A percentile compares a stretch with the other conserved stretches of the same genome.
These are phyloP conservation scores for Atta cephalotes DNA, from an alignment of 1,140 invertebrate genomes.

Conservation along the genomic window DNA sequence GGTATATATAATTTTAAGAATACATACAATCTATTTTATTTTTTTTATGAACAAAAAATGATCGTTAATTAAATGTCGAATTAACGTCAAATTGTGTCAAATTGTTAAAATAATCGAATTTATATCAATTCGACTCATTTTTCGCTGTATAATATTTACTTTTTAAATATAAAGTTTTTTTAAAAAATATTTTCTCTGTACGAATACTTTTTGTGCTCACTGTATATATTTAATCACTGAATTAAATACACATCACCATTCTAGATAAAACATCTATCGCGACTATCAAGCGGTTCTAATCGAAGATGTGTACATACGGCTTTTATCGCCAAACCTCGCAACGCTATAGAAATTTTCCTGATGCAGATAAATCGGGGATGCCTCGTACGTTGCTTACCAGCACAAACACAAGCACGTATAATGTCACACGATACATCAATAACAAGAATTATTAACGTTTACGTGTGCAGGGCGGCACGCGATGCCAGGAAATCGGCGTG, in stretches of 20 bases:
- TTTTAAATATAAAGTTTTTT: too few species aligned
- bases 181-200: too few species aligned
- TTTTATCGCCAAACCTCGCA: constrained; percentile 1
- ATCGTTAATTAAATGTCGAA: too few species aligned
- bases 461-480: constrained; percentile 61
- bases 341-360: constrained; percentile 18
- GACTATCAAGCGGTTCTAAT: neutral
- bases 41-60: too few species aligned
- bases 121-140: too few species aligned
- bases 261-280: neutral
- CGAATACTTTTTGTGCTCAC: too few species aligned
- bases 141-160: too few species aligned
- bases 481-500: constrained; percentile 57
- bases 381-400: neutral
- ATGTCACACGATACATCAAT: constrained; percentile 67
- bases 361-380: constrained; percentile 8
- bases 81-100: too few species aligned
- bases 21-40: too few species aligned
- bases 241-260: neutral
- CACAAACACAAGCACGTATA: constrained; percentile 22
- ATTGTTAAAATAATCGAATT: too few species aligned
- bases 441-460: constrained; percentile 67
- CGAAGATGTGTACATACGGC: neutral
- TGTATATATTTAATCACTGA: neutral
- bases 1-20: too few species aligned